Evolutionary conservation across 2,888 invertebrate genomes (phyloP).

Genomic region (Spicauda simplicius): DNA sequence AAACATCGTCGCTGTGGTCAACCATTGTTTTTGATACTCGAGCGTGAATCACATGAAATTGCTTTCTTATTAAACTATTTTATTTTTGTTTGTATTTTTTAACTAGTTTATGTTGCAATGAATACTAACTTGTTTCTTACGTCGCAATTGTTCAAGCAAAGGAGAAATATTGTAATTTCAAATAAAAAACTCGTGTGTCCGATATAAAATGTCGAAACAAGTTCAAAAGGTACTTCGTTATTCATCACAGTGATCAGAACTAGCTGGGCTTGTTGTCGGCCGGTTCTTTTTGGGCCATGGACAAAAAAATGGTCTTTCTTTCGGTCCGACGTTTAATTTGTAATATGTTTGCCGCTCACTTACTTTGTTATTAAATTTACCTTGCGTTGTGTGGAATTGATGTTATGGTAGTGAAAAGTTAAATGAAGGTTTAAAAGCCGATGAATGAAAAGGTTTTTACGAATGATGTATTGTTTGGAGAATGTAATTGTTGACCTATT

Average conservation of each 20-base stretch:
- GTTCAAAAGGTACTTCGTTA: conserved; percentile 38
- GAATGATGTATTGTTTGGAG: conserved; percentile 11
- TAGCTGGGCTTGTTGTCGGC: conserved; percentile 53
- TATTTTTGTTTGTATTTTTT: background rate
- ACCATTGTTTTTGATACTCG: conserved; percentile 62
- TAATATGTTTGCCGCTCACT: conserved; percentile 30
- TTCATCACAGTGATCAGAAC: conserved; percentile 41
- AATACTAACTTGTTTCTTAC: background rate
- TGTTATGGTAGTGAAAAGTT: background rate
- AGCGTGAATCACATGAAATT: background rate
- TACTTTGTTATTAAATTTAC: conserved; percentile 9
- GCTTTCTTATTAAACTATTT: background rate
- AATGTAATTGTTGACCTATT: conserved; percentile 27
- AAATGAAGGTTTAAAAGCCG: background rate
- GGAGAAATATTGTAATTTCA: background rate
- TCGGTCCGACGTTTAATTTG: conserved; percentile 43
- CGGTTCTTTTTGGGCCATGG: conserved; percentile 73
- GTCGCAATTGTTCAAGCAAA: background rate
- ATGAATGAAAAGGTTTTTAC: conserved; percentile 8
- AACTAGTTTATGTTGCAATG: background rate
- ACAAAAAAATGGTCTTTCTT: conserved; percentile 61
- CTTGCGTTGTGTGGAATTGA: background rate
- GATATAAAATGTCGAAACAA: conserved; percentile 31
- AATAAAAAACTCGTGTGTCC: conserved; percentile 17
- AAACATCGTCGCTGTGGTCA: conserved; percentile 59